phyloP scores from a whole-genome alignment of 1,140 invertebrate genomes.

The Gonioctena quinquepunctata region DNA sequence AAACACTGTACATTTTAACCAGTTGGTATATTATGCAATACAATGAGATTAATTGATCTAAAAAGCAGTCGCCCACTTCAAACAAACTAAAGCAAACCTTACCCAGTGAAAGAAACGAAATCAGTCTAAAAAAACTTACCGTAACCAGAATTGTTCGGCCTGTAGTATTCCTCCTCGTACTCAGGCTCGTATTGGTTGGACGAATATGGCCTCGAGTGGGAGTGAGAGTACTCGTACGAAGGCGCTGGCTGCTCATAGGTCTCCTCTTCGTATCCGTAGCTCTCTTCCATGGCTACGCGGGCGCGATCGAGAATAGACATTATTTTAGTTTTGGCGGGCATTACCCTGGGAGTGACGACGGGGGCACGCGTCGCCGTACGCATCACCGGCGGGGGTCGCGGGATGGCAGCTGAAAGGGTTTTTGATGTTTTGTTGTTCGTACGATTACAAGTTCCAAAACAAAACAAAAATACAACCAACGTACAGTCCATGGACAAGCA shows the following conservation, averaged over 20 bases:
- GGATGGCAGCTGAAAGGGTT: conserved; percentile 23
- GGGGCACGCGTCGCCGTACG: conserved; percentile 57
- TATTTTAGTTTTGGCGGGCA: conserved; percentile 76
- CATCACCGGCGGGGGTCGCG: conserved; percentile 44
- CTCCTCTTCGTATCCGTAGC: conserved; percentile 62
- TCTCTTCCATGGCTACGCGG: conserved; percentile 77
- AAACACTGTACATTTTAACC: background rate
- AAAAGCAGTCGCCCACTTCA: background rate
- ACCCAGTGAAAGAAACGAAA: background rate
- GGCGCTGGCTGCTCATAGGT: conserved; percentile 33
- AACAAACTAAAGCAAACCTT: background rate
- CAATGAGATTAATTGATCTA: background rate
- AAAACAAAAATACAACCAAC: background rate
- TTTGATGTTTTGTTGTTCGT: background rate
- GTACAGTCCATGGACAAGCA: background rate
- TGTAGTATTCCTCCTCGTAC: conserved; percentile 43
- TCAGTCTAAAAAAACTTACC: conserved; percentile 32
- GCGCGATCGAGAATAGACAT: conserved; percentile 82
- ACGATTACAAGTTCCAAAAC: background rate
- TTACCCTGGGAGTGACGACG: conserved; percentile 57
- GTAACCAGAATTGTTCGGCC: conserved; percentile 36
- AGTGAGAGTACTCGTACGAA: conserved; percentile 22
- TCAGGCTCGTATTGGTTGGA: conserved; percentile 34
- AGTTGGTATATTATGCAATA: background rate
- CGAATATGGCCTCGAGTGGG: conserved; percentile 35